phyloP scores from a whole-genome alignment of 2,797 vertebrate species.

The Mormyrus proboscirostris region DNA sequence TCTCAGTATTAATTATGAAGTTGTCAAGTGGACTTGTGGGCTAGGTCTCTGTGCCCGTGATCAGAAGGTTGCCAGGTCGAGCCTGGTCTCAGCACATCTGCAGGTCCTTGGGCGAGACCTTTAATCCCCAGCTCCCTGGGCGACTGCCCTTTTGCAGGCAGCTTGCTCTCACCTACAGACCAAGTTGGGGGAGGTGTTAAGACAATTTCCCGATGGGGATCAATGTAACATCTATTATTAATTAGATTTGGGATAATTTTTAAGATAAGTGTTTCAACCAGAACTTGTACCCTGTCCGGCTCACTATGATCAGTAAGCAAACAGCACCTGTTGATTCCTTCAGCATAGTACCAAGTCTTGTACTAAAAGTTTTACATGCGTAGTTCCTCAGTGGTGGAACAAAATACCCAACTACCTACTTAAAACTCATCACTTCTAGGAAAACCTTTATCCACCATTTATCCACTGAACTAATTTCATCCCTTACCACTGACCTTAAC shows the following conservation, averaged over 20 bases:
- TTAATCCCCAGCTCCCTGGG: neutral
- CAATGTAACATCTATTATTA: neutral
- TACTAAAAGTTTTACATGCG: neutral
- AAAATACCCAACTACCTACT: neutral
- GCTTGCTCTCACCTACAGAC: neutral
- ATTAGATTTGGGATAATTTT: neutral
- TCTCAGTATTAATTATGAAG: neutral
- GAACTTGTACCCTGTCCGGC: neutral
- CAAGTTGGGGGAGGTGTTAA: neutral
- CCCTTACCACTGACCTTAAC: neutral
- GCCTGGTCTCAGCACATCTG: neutral
- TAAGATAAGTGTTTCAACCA: neutral
- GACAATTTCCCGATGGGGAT: neutral
- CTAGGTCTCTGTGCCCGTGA: neutral
- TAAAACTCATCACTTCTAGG: neutral
- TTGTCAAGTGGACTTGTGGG: neutral
- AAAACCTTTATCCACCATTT: neutral
- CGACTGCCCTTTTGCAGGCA: neutral
- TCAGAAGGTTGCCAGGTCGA: neutral
- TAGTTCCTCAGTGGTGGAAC: neutral
- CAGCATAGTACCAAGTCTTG: neutral
- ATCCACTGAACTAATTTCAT: neutral
- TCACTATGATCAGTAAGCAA: neutral
- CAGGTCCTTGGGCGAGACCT: neutral
- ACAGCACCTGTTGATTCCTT: neutral